Conservation (phyloP, 2,113 vertebrate species). For the Zonotrichia leucophrys region DNA sequence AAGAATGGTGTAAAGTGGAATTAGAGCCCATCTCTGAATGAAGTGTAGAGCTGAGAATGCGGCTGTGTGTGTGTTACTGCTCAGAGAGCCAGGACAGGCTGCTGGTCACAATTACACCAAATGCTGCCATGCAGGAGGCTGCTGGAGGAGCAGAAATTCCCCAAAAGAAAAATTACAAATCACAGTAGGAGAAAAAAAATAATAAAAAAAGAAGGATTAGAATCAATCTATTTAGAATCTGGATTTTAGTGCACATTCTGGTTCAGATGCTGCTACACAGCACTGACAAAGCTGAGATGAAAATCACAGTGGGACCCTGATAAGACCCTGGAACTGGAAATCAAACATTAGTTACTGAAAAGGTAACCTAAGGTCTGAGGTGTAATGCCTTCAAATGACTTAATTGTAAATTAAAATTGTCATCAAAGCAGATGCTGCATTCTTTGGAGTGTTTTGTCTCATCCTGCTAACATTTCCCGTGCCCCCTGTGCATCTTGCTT, state of each 20-base stretch:
- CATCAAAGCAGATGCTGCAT: not conserved
- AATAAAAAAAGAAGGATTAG: not conserved
- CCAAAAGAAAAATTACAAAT: not conserved
- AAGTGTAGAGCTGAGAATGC: not conserved
- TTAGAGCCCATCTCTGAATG: not conserved
- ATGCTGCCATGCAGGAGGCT: not conserved
- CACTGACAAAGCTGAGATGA: not conserved
- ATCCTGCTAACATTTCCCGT: not conserved
- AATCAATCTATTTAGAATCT: not conserved
- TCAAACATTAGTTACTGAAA: not conserved
- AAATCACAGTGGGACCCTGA: not conserved
- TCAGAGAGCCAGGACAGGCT: not conserved
- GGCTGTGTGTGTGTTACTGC: not conserved
- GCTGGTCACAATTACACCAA: not conserved
- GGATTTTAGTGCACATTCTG: not conserved
- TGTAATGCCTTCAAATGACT: not conserved
- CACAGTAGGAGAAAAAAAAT: accelerated
- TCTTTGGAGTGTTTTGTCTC: not conserved
- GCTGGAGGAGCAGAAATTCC: not conserved
- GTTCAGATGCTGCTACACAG: not conserved
- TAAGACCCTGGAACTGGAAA: not conserved
- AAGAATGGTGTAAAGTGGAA: not conserved
- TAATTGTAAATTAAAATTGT: not conserved
- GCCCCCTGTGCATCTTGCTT: not conserved
- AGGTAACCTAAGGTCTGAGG: not conserved